Evolutionary conservation across 2,797 vertebrate genomes (phyloP).

Genomic region (Danio choprae): DNA sequence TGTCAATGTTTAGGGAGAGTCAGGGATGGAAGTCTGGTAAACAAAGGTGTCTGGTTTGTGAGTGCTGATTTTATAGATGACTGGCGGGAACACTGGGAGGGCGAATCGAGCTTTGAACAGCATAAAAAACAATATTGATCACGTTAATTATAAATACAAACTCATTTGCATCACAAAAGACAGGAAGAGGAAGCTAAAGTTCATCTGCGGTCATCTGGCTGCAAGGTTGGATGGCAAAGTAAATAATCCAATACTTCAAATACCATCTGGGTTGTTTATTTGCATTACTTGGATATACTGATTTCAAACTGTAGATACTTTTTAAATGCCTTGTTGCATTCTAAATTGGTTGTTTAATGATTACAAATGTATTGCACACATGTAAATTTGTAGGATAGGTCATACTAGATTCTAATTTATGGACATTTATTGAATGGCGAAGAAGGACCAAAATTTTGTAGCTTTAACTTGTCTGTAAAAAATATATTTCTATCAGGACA

Average conservation of each 20-base stretch:
- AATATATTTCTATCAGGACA: too few relatives aligned
- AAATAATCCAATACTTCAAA: constrained; percentile 3
- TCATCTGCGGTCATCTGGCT: background rate
- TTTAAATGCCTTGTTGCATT: background rate
- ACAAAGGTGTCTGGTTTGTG: constrained; percentile 6
- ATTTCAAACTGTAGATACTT: background rate
- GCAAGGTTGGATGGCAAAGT: background rate
- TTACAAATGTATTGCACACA: background rate
- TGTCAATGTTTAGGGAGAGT: constrained; percentile 6
- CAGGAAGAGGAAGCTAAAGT: background rate
- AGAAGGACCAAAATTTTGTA: too few relatives aligned
- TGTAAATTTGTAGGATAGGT: too few relatives aligned
- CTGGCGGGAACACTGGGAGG: background rate
- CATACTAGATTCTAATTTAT: too few relatives aligned
- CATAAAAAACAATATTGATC: constrained; percentile 37
- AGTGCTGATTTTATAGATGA: constrained; percentile 21
- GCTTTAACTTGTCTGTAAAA: too few relatives aligned
- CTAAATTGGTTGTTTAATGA: background rate
- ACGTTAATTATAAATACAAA: constrained; percentile 32
- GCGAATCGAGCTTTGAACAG: constrained; percentile 19
- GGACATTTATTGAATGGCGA: too few relatives aligned
- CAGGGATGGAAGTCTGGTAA: constrained; percentile 1
- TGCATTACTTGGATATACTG: background rate
- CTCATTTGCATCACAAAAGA: constrained; percentile 37
- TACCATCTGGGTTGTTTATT: background rate